Percentiles rank a stretch among this genome's conserved stretches.
Conservation (phyloP, 2,113 vertebrate genomes). For the Callopanchax toddi region DNA sequence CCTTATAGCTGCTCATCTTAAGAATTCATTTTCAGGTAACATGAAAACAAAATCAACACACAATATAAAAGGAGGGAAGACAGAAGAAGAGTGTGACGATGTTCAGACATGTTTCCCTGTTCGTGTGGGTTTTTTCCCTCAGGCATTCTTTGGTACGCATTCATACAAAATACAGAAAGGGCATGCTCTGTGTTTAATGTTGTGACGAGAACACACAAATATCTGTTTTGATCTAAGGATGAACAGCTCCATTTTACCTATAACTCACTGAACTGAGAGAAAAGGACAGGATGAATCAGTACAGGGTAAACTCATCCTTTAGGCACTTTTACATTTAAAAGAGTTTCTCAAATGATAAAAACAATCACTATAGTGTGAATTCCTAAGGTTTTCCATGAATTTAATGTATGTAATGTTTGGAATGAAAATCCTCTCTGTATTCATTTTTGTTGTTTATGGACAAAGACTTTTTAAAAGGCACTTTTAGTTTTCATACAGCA, state of each 20-base stretch:
- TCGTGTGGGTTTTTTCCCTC: too few species aligned
- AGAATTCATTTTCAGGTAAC: slow-evolving; percentile 37
- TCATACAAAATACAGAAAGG: not conserved
- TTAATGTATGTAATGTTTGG: slow-evolving; percentile 14
- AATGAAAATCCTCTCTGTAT: slow-evolving; percentile 46
- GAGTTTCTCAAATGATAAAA: slow-evolving; percentile 2
- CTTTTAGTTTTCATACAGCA: slow-evolving; percentile 48
- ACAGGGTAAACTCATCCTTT: not conserved
- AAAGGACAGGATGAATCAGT: slow-evolving; percentile 19
- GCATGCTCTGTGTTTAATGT: slow-evolving; percentile 1
- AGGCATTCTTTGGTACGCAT: too few species aligned
- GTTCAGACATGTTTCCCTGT: not conserved
- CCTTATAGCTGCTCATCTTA: slow-evolving; percentile 13
- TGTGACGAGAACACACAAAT: not conserved
- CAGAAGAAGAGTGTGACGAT: slow-evolving; percentile 12
- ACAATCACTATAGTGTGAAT: not conserved
- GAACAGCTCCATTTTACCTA: too few species aligned
- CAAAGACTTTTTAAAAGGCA: slow-evolving; percentile 55
- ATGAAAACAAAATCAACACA: slow-evolving; percentile 19
- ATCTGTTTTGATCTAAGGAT: slow-evolving; percentile 14
- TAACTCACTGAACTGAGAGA: not conserved
- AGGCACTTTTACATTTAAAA: slow-evolving; percentile 24
- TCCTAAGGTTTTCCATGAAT: not conserved
- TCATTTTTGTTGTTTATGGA: slow-evolving; percentile 1
- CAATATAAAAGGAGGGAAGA: slow-evolving; percentile 31